Evolutionary conservation across 2,113 vertebrate genomes (phyloP), one percentile per base, ranked within the genome.

Genomic region (Otolemur garnettii): DNA sequence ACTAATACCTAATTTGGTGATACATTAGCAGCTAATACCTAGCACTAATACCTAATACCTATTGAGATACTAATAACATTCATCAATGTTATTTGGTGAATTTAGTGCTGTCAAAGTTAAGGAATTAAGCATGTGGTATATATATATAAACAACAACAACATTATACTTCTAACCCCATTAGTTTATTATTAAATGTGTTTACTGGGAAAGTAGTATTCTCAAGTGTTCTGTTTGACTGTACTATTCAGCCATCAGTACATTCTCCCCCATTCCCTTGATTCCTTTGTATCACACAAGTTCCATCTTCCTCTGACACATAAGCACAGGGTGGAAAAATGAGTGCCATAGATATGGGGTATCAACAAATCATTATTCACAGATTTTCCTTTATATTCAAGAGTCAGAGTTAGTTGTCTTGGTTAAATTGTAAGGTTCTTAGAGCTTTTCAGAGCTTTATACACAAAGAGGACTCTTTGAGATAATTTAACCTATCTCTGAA

Each of bases 361-460:
- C 62, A 82, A 26, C n/a, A 69, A 87, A 53, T 90, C 95, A 35
- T 7, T 71, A n/a, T 35, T 95, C 19, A 96, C 53, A 78, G 30
- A 42, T 80, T 89, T 82, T 26, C 64, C 38, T 89, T 96, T 96
- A 60, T 94, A n/a, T 95, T 94, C 15, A n/a, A 78, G 66, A 87
- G 57, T 66, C 35, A 74, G 72, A 87, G 57, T 69, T 60, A 60
- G 11, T 82, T 87, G 38, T 59, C 35, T 93, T 81, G 28, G 17
- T 96, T 91, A 33, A 92, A 82, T 66, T 88, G 0, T 50, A 53
- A 87, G 21, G 74, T 83, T 83, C 17, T 81, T 66, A 83, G 13
- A 69, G 22, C 15, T 72, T 90, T 92, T 57, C 10, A 33, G 26
- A 87, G 24, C 26, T 92, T 97, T 60, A 62, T 80, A 80, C n/a